Conservation (phyloP, 2,888 invertebrate genomes). For the Leptinotarsa haldemani region DNA sequence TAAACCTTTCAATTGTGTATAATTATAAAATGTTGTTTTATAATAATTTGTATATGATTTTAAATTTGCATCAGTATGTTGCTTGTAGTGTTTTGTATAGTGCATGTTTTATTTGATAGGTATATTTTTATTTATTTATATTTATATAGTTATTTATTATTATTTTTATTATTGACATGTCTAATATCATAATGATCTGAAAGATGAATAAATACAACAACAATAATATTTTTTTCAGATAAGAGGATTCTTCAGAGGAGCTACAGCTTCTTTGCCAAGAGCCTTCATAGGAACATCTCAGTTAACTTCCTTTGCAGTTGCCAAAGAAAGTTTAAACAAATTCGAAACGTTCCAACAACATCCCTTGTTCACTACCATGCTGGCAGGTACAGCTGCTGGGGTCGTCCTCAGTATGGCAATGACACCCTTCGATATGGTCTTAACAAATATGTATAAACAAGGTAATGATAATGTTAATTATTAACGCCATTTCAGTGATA, state of each 20-base stretch:
- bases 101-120: no score
- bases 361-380: conserved; percentile 70
- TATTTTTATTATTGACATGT: no score
- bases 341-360: conserved; percentile 61
- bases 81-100: no score
- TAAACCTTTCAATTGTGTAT: no score
- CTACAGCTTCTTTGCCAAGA: conserved; percentile 77
- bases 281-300: conserved; percentile 84
- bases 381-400: conserved; percentile 81
- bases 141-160: no score
- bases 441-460: conserved; percentile 91
- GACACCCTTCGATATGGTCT: conserved; percentile 88
- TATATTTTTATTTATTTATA: no score
- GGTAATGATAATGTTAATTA: conserved; percentile 65
- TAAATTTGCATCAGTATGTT: no score
- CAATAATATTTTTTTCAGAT: conserved; percentile 51
- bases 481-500: no score
- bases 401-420: conserved; percentile 78
- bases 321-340: conserved; percentile 67
- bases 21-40: no score
- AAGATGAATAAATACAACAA: no score
- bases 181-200: no score
- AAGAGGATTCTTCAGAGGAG: conserved; percentile 83
- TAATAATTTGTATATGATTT: no score
- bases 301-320: conserved; percentile 80